Evolutionary conservation across 2,113 vertebrate species (phyloP).

Genomic region (Microtus pennsylvanicus): DNA sequence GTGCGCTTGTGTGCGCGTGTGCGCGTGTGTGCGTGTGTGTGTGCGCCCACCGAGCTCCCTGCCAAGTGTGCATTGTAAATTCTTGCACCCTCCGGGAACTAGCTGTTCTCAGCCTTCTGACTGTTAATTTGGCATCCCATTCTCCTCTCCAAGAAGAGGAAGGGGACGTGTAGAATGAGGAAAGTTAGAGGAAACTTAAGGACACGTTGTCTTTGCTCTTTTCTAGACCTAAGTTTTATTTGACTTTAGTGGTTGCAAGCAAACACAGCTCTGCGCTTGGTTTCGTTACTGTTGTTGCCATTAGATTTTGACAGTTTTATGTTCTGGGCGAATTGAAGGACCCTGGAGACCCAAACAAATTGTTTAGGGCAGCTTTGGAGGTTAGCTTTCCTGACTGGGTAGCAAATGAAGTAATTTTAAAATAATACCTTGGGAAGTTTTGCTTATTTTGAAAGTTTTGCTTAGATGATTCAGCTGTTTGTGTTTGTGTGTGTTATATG

Average conservation of each 20-base stretch:
- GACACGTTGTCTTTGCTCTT: neutral
- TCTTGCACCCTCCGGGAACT: slow-evolving; percentile 38
- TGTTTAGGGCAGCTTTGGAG: neutral
- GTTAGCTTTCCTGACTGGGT: neutral
- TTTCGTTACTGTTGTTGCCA: neutral
- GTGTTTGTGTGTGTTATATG: neutral
- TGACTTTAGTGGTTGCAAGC: slow-evolving; percentile 2
- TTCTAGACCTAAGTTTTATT: slow-evolving; percentile 50
- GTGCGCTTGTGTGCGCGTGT: neutral
- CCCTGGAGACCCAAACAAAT: neutral
- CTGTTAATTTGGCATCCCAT: slow-evolving; percentile 28
- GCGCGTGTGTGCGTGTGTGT: neutral
- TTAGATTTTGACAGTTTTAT: slow-evolving; percentile 27
- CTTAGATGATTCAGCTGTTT: slow-evolving; percentile 49
- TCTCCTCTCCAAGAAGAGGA: slow-evolving; percentile 45
- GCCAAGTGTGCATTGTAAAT: slow-evolving; percentile 39
- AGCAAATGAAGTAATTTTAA: slow-evolving; percentile 58
- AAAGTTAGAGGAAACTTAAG: slow-evolving; percentile 17
- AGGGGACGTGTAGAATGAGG: slow-evolving; percentile 20
- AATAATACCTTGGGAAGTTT: slow-evolving; percentile 38
- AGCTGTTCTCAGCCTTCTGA: slow-evolving; percentile 51
- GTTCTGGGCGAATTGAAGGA: neutral
- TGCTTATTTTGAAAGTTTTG: slow-evolving; percentile 41
- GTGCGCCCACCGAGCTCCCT: neutral
- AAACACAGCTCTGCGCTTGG: neutral